Evolutionary conservation across 1,140 invertebrate species (phyloP).

Genomic region (Calliopsis andreniformis): DNA sequence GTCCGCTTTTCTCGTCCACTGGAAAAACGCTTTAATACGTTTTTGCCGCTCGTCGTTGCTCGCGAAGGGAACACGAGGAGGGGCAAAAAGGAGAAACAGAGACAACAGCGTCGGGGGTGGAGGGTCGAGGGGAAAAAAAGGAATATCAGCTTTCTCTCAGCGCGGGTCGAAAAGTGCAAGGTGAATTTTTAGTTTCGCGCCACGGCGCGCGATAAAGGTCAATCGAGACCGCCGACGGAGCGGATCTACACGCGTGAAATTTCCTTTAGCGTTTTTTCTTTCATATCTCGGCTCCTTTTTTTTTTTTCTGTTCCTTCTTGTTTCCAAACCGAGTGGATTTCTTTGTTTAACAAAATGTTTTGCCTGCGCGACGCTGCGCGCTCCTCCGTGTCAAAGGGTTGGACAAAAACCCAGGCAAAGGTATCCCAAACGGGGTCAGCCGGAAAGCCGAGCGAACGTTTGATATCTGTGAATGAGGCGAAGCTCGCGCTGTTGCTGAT

Average conservation of each 20-base stretch:
- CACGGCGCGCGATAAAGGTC: constrained; percentile 49
- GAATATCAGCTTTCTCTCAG: constrained; percentile 30
- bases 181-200: constrained; percentile 54
- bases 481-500: background rate
- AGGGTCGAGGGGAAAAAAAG: constrained; percentile 13
- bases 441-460: background rate
- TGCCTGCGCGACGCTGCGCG: background rate
- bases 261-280: background rate
- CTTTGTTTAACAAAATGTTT: constrained; percentile 7
- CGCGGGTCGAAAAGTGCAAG: constrained; percentile 49
- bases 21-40: constrained; percentile 68
- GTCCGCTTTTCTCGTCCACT: constrained; percentile 52
- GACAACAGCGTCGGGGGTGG: background rate
- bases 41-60: constrained; percentile 56
- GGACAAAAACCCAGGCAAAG: background rate
- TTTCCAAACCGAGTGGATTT: background rate
- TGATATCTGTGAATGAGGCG: background rate
- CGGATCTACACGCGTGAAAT: constrained; percentile 27
- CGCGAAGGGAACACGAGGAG: constrained; percentile 2
- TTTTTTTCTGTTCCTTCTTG: background rate
- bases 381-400: background rate
- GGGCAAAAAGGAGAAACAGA: background rate
- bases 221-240: constrained; percentile 44
- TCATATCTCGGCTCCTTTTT: no score
- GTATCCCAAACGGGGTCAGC: background rate